phyloP scores from a whole-genome alignment of 1,140 invertebrate species.

The Diorhabda elongata region DNA sequence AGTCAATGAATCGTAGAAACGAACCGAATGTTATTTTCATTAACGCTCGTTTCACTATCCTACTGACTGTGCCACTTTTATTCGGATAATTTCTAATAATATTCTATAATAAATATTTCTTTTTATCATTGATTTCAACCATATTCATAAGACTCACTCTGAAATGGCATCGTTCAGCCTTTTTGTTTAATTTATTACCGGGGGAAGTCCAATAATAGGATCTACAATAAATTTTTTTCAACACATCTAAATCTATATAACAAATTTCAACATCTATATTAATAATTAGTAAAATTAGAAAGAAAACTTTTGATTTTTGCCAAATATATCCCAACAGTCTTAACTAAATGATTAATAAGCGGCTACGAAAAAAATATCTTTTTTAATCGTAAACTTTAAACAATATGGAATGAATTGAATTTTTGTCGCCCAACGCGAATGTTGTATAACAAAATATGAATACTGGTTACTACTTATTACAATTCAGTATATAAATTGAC shows the following conservation, averaged over 20 bases:
- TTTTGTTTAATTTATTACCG: constrained; percentile 5
- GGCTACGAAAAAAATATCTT: neutral
- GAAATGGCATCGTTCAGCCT: constrained; percentile 27
- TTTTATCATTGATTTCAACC: neutral
- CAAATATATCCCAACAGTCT: neutral
- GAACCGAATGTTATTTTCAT: too few species aligned
- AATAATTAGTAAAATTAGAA: neutral
- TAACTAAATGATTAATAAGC: neutral
- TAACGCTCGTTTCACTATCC: too few species aligned
- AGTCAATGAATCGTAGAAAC: too few species aligned
- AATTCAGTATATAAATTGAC: too few species aligned
- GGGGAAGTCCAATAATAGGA: constrained; percentile 17
- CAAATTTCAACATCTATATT: neutral
- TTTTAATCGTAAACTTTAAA: too few species aligned
- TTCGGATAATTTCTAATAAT: too few species aligned
- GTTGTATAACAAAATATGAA: too few species aligned
- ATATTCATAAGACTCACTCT: neutral
- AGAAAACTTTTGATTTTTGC: neutral
- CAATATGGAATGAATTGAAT: too few species aligned
- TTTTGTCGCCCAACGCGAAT: too few species aligned
- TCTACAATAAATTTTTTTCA: neutral
- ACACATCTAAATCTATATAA: neutral
- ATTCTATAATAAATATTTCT: too few species aligned
- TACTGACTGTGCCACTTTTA: too few species aligned
- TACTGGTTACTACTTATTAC: too few species aligned